Percentiles rank a stretch among this genome's conserved stretches.
Evolutionary conservation across 2,113 vertebrate species (phyloP).

Genomic region (Phylloscopus whistleri): DNA sequence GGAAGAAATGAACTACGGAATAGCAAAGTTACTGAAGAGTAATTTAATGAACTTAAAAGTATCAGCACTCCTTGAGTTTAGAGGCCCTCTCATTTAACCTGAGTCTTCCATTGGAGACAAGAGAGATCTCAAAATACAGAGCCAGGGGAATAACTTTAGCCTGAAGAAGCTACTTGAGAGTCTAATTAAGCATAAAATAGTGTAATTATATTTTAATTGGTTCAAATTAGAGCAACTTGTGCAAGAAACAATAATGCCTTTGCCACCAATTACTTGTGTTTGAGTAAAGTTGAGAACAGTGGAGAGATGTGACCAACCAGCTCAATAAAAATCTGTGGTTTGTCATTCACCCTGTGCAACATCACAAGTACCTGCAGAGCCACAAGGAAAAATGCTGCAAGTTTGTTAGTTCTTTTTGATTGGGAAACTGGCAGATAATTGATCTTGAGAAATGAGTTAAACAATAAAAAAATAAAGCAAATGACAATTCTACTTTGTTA

Average conservation of each 20-base stretch:
- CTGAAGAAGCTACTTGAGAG: slow-evolving; percentile 9
- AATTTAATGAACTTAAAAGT: background rate
- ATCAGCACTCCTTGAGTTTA: background rate
- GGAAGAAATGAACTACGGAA: slow-evolving; percentile 5
- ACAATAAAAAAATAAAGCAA: background rate
- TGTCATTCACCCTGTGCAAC: too few relatives aligned
- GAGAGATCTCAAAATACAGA: background rate
- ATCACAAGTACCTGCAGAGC: background rate
- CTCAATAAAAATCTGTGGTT: background rate
- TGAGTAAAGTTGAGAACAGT: background rate
- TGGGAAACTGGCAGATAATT: background rate
- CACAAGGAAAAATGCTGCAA: background rate
- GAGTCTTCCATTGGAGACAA: background rate
- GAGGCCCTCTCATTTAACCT: background rate
- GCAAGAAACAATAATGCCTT: slow-evolving; percentile 38
- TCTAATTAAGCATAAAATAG: slow-evolving; percentile 51
- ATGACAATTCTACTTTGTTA: rapidly evolving
- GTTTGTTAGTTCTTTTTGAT: background rate
- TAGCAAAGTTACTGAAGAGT: background rate
- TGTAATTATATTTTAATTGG: slow-evolving; percentile 41
- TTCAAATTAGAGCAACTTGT: slow-evolving; percentile 33
- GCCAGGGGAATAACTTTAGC: background rate
- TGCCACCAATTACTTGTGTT: background rate
- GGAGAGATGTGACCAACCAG: background rate
- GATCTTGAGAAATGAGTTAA: background rate